Conservation (phyloP, 1,140 invertebrate species). For the Parasteatoda tepidariorum region DNA sequence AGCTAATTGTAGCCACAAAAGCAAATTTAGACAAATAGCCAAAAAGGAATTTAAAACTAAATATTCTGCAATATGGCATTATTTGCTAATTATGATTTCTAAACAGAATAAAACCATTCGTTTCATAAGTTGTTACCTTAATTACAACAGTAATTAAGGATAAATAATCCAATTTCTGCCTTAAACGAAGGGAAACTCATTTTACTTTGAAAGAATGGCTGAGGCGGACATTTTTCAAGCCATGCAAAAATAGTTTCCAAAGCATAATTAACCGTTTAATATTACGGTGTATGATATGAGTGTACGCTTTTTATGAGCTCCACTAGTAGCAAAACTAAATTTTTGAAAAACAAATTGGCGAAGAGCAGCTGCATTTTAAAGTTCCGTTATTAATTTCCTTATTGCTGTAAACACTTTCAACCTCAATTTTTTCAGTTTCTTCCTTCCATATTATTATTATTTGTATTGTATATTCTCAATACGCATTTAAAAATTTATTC, state of each 20-base stretch:
- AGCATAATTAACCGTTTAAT: conserved; percentile 14
- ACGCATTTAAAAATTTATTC: too few relatives aligned
- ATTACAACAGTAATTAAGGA: conserved; percentile 46
- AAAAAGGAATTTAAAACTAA: too few relatives aligned
- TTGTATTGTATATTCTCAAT: too few relatives aligned
- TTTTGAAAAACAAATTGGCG: neutral
- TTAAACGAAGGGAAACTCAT: conserved; percentile 28
- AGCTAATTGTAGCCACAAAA: too few relatives aligned
- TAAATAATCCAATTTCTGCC: conserved; percentile 43
- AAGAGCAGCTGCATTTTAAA: neutral
- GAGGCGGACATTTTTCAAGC: conserved; percentile 3
- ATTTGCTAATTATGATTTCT: too few relatives aligned
- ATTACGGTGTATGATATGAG: neutral
- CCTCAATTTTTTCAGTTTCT: too few relatives aligned
- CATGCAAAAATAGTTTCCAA: conserved; percentile 3
- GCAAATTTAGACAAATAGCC: too few relatives aligned
- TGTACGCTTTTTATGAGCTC: neutral
- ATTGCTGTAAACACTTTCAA: too few relatives aligned
- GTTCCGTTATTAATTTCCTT: neutral
- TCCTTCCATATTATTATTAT: too few relatives aligned
- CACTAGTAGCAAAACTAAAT: neutral
- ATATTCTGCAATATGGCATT: too few relatives aligned
- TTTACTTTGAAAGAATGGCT: conserved; percentile 25
- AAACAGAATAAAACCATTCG: neutral
- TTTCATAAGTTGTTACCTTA: conserved; percentile 3